phyloP scores from a whole-genome alignment of 2,888 invertebrate genomes.

The Catocala fraxini region DNA sequence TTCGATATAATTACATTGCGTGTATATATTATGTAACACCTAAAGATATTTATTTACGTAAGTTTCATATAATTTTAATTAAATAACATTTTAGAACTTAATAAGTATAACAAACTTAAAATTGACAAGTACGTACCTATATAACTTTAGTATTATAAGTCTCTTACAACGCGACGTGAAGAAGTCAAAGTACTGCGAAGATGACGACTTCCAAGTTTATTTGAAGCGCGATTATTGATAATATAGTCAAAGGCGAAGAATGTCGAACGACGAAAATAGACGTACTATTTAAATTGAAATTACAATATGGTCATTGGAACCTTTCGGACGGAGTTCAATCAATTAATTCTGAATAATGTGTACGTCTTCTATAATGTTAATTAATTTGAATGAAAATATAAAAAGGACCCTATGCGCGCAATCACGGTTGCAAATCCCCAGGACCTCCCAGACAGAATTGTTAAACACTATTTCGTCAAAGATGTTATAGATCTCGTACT shows the following conservation, averaged over 20 bases:
- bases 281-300: neutral
- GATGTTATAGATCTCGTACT: too few species aligned
- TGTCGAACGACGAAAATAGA: neutral
- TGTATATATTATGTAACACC: constrained; percentile 32
- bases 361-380: neutral
- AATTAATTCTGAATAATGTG: constrained; percentile 11
- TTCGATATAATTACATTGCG: constrained; percentile 27
- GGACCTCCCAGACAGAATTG: too few species aligned
- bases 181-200: constrained; percentile 29
- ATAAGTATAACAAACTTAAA: neutral
- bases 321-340: constrained; percentile 13
- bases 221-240: constrained; percentile 13
- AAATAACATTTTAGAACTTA: too few species aligned
- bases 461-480: too few species aligned
- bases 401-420: too few species aligned
- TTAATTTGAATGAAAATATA: neutral
- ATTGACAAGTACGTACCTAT: neutral
- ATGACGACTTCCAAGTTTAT: constrained; percentile 21
- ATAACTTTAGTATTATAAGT: constrained; percentile 11
- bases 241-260: constrained; percentile 6
- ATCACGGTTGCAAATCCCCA: too few species aligned
- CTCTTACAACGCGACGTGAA: constrained; percentile 13
- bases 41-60: neutral
- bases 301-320: constrained; percentile 8
- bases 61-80: neutral